Evolutionary conservation across 1,140 invertebrate species (phyloP), one percentile per base, ranked within the genome.

Genomic region (Drosophila miranda): DNA sequence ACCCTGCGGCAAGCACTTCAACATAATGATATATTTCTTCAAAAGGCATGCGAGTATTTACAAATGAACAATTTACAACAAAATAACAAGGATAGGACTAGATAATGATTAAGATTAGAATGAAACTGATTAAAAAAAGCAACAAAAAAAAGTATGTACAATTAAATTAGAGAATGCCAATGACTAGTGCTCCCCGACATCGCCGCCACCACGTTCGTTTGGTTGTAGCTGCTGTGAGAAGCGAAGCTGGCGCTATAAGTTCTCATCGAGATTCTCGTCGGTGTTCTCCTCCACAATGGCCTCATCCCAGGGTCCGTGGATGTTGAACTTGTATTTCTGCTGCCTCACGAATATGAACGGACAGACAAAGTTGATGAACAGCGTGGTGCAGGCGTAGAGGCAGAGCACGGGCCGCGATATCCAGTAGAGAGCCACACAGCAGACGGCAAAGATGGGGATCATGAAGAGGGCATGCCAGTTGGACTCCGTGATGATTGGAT

Each of bases 221-320:
- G 51, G 21, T 48, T 16, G 34, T 28, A 67, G 69, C 68, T 82
- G 84, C 62, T 86, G 54, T 64, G 75, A 78, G 82, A 87, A 78
- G 82, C 83, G 45, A 14, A 87, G 87, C 51, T 89, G 77, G 0
- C 63, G 69, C 82, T 89, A 90, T 89, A 89, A 90, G 49, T 88
- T 90, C 9, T 75, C 61, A 53, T 90, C 86, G 44, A 90, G 72
- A 55, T 87, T 89, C 55, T 78, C 56, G n/a, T 90, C 89, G 6
- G 73, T 84, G 63, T 90, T 89, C 91, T 94, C 93, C 77, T 93
- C 92, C 21, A 94, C 93, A 60, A 96, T 93, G 43, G 97, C 97
- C 90, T 98, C 97, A 92, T 98, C 98, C 97, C 98, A 99, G 5
- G 97, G 97, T 1, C 98, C 98, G 92, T 98, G 96, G 76, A 98